These are phyloP conservation scores for Thereva nobilitata DNA, from an alignment of 2,888 invertebrate species.

Conservation along the genomic window DNA sequence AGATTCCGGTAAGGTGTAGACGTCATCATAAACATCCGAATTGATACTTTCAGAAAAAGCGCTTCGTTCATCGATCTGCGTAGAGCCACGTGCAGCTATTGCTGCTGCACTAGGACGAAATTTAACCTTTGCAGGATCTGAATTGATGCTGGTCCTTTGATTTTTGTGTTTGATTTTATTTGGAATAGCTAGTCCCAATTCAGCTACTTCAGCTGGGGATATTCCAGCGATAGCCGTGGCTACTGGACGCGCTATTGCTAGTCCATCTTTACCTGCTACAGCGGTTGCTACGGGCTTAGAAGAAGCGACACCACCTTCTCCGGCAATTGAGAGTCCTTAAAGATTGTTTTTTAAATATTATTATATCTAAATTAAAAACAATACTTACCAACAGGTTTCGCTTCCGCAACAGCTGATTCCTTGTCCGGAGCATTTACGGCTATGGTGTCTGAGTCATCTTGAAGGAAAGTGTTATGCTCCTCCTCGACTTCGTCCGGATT, in stretches of 20 bases:
- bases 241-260: conserved; percentile 72
- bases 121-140: conserved; percentile 64
- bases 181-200: conserved; percentile 53
- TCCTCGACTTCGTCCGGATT: conserved; percentile 57
- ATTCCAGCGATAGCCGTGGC: conserved; percentile 78
- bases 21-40: too few relatives aligned
- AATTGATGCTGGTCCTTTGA: too few relatives aligned
- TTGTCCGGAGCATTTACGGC: conserved; percentile 62
- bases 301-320: conserved; percentile 71
- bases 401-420: conserved; percentile 72
- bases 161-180: conserved; percentile 42
- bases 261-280: conserved; percentile 69
- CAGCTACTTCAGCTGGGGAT: conserved; percentile 55
- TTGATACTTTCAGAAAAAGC: too few relatives aligned
- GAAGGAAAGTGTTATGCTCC: conserved; percentile 51
- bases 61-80: too few relatives aligned
- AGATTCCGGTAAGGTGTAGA: too few relatives aligned
- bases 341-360: conserved; percentile 35
- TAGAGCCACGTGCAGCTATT: conserved; percentile 59
- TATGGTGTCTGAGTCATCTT: conserved; percentile 56
- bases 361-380: neutral
- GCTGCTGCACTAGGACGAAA: conserved; percentile 72
- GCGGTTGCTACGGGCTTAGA: conserved; percentile 74
- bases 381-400: conserved; percentile 70
- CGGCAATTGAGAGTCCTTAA: conserved; percentile 67